Conservation (phyloP, 2,113 vertebrate species). For the Vulpes ferrilata region DNA sequence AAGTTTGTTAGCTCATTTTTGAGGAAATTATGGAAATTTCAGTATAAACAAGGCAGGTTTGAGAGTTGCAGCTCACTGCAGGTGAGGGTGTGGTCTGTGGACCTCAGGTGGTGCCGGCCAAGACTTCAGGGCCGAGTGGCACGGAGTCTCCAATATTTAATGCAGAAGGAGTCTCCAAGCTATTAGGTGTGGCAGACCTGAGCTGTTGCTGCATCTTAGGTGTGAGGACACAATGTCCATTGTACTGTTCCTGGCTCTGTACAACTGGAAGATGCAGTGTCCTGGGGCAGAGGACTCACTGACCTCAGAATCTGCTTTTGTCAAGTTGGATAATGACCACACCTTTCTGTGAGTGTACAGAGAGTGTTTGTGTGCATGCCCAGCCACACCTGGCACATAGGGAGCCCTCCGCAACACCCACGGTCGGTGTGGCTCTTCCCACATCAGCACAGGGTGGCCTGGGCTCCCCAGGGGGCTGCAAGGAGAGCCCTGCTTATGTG, state of each 20-base stretch:
- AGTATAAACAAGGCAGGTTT: rapidly evolving
- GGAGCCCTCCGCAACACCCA: rapidly evolving
- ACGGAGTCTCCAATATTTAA: rapidly evolving
- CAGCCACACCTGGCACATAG: rapidly evolving
- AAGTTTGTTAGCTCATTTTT: rapidly evolving
- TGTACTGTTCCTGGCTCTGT: rapidly evolving
- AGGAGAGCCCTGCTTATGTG: too few species aligned
- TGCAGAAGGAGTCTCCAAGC: background rate
- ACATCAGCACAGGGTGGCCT: background rate
- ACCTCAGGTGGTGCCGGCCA: too few species aligned
- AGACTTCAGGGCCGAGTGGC: rapidly evolving
- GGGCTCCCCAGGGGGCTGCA: background rate
- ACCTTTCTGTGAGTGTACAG: rapidly evolving
- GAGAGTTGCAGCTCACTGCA: rapidly evolving
- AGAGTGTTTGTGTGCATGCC: background rate
- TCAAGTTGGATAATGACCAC: rapidly evolving
- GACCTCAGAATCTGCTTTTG: background rate
- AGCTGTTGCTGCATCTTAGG: rapidly evolving
- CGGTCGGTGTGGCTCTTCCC: rapidly evolving
- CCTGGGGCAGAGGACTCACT: background rate
- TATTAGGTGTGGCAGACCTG: rapidly evolving
- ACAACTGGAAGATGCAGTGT: rapidly evolving
- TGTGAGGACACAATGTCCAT: rapidly evolving
- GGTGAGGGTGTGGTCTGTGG: rapidly evolving
- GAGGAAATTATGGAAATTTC: rapidly evolving